Percentiles rank a stretch among this genome's conserved stretches.
Evolutionary conservation across 2,888 invertebrate species (phyloP).

Genomic region (Diplazon laetatorius): DNA sequence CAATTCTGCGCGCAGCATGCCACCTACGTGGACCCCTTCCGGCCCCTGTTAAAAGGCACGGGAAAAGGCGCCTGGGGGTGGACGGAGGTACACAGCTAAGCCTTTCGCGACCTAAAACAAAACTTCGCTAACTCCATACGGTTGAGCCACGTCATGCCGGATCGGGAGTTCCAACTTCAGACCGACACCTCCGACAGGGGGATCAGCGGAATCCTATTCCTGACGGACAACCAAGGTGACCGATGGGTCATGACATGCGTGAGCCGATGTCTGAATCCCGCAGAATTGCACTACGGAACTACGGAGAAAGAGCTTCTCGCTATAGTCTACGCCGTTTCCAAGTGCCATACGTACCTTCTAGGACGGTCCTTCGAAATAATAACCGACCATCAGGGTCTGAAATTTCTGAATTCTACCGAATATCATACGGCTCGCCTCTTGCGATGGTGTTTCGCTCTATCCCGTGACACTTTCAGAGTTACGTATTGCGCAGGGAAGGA

Average conservation of each 20-base stretch:
- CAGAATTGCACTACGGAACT: conserved; percentile 65
- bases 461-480: conserved; percentile 47
- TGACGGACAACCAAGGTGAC: conserved; percentile 32
- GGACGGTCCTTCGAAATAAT: conserved; percentile 45
- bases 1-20: conserved; percentile 25
- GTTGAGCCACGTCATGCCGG: conserved; percentile 52
- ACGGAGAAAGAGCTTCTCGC: conserved; percentile 68
- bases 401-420: conserved; percentile 13
- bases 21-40: conserved; percentile 51
- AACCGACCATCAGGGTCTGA: conserved; percentile 50
- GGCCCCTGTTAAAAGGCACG: conserved; percentile 51
- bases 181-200: conserved; percentile 48
- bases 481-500: conserved; percentile 44
- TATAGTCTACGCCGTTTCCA: conserved; percentile 40
- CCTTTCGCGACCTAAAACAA: conserved; percentile 51
- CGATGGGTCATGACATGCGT: conserved; percentile 65
- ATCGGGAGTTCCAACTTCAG: conserved; percentile 45
- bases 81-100: conserved; percentile 43
- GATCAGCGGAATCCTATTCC: conserved; percentile 64
- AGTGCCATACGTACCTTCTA: conserved; percentile 38
- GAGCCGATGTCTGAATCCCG: conserved; percentile 62
- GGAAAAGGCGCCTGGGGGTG: conserved; percentile 46
- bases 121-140: conserved; percentile 49
- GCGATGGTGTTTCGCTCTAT: conserved; percentile 39
- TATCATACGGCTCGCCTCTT: conserved; percentile 32